These are phyloP conservation scores for Amphiprion ocellaris DNA, from an alignment of 2,113 vertebrate genomes.

Conservation along the genomic window DNA sequence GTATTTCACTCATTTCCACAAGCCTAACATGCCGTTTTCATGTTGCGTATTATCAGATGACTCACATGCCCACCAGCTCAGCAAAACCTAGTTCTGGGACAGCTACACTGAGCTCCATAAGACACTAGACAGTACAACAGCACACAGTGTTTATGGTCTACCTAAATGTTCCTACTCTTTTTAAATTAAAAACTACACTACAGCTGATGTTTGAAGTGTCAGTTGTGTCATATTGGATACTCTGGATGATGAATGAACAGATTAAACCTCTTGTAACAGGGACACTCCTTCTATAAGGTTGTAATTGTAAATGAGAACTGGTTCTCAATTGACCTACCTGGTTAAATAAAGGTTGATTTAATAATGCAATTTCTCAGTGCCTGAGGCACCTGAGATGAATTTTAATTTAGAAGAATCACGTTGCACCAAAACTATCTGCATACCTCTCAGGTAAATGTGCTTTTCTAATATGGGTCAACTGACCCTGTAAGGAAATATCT, in stretches of 20 bases:
- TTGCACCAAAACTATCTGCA: neutral
- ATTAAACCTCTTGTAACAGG: neutral
- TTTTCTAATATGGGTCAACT: slow-evolving; percentile 15
- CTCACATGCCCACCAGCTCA: slow-evolving; percentile 66
- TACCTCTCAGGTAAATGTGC: neutral
- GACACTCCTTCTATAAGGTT: neutral
- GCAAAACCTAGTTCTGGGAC: slow-evolving; percentile 52
- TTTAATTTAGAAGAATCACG: neutral
- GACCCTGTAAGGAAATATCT: slow-evolving; percentile 5
- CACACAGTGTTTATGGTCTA: neutral
- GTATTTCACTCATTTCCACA: slow-evolving; percentile 19
- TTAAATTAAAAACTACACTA: slow-evolving; percentile 1
- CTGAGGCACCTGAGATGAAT: neutral
- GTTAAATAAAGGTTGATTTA: neutral
- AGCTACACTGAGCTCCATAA: slow-evolving; percentile 17
- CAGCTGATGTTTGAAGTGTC: neutral
- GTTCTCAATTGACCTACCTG: too few relatives aligned
- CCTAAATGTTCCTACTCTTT: slow-evolving; percentile 7
- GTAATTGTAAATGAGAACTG: too few relatives aligned
- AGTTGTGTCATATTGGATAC: neutral
- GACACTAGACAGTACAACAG: neutral
- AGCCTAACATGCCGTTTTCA: slow-evolving; percentile 20
- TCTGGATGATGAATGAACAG: neutral
- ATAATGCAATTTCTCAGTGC: neutral
- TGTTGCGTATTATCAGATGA: slow-evolving; percentile 44